A percentile compares a stretch with the other conserved stretches of the same genome.
phyloP scores from a whole-genome alignment of 2,113 vertebrate genomes.

The Hylia prasina region DNA sequence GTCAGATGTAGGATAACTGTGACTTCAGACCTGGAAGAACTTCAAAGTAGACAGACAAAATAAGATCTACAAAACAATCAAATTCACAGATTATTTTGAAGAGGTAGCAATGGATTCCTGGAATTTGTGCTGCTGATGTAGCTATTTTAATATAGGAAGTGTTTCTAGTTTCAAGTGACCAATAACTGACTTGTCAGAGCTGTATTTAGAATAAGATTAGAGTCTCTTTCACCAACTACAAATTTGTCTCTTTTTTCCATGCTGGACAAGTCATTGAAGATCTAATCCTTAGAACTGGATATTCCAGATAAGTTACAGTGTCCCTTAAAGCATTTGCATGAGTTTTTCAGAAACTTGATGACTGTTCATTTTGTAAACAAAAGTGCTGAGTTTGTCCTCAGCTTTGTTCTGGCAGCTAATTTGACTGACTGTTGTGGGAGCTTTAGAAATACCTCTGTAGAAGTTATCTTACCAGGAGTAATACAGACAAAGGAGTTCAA shows the following conservation, averaged over 20 bases:
- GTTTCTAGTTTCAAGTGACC: neutral
- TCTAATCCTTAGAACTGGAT: neutral
- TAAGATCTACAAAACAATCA: neutral
- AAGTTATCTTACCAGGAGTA: neutral
- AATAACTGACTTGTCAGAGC: neutral
- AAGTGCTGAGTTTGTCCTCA: neutral
- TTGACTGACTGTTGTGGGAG: neutral
- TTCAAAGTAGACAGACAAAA: neutral
- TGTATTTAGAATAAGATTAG: neutral
- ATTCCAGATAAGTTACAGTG: neutral
- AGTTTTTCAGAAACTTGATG: neutral
- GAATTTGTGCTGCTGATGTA: neutral
- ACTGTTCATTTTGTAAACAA: neutral
- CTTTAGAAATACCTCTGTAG: neutral
- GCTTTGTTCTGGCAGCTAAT: neutral
- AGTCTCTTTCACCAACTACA: neutral
- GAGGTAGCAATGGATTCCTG: neutral
- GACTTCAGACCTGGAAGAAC: neutral
- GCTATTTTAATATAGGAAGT: neutral
- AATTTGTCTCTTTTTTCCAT: neutral
- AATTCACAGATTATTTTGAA: neutral
- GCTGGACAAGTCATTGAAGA: neutral
- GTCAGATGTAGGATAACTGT: neutral
- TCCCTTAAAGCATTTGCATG: neutral
- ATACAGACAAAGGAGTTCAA: neutral